phyloP scores from a whole-genome alignment of 2,113 vertebrate species.

The Aegypius monachus region DNA sequence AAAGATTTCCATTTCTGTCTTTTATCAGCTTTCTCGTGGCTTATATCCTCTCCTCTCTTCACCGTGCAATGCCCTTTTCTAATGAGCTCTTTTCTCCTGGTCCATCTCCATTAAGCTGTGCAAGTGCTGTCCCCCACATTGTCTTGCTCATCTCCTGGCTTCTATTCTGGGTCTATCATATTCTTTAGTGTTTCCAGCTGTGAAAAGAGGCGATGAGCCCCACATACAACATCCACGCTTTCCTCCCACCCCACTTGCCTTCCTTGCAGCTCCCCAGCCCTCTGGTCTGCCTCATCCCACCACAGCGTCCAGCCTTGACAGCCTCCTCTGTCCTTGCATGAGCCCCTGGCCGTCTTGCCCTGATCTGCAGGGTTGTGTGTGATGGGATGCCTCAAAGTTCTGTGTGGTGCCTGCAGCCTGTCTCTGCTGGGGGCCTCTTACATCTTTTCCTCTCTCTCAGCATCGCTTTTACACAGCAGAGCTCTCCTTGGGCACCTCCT shows the following conservation, averaged over 20 bases:
- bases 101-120: neutral
- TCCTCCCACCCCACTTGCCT: neutral
- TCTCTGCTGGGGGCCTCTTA: neutral
- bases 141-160: neutral
- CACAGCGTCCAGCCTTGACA: neutral
- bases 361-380: neutral
- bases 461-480: neutral
- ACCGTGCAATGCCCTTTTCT: neutral
- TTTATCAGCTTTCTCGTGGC: conserved; percentile 10
- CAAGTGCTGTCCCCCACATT: neutral
- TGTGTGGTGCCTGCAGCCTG: neutral
- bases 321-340: neutral
- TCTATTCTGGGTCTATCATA: neutral
- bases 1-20: conserved; percentile 45
- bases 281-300: neutral
- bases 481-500: conserved; percentile 14
- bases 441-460: neutral
- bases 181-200: neutral
- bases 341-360: neutral
- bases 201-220: neutral
- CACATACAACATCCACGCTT: neutral
- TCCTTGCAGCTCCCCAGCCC: neutral
- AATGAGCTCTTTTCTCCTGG: conserved; percentile 24
- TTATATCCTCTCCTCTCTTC: neutral
- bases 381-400: neutral